phyloP scores from a whole-genome alignment of 2,888 invertebrate genomes.

The Oscheius sp. region DNA sequence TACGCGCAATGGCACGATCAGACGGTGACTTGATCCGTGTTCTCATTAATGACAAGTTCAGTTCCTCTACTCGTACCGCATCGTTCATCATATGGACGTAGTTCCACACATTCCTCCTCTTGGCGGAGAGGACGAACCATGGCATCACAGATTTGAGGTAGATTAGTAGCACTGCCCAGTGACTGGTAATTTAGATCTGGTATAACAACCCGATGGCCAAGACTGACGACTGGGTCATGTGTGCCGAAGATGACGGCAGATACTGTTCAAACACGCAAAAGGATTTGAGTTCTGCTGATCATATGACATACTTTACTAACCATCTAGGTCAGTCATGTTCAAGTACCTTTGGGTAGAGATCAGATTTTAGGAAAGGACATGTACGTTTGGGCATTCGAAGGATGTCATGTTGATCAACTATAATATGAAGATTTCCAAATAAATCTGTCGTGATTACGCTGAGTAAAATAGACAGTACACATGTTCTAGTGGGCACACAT shows the following conservation, averaged over 20 bases:
- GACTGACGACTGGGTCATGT: constrained; percentile 10
- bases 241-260: constrained; percentile 34
- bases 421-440: too few relatives aligned
- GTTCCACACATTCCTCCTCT: constrained; percentile 34
- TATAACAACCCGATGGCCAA: constrained; percentile 37
- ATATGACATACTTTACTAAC: constrained; percentile 23
- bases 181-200: constrained; percentile 11
- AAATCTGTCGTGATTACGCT: too few relatives aligned
- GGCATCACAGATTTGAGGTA: constrained; percentile 33
- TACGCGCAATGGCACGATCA: constrained; percentile 48
- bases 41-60: background rate
- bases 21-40: background rate
- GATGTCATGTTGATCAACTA: background rate
- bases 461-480: too few relatives aligned
- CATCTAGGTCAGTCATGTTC: background rate
- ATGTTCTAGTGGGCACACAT: too few relatives aligned
- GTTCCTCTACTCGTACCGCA: constrained; percentile 38
- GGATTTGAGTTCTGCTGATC: constrained; percentile 16
- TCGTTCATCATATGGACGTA: constrained; percentile 22
- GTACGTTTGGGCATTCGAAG: constrained; percentile 1
- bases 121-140: constrained; percentile 33
- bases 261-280: constrained; percentile 30
- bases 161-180: background rate
- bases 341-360: too few relatives aligned
- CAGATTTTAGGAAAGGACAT: background rate